These are phyloP conservation scores for Drusus annulatus DNA, from an alignment of 1,140 invertebrate species.

Conservation along the genomic window DNA sequence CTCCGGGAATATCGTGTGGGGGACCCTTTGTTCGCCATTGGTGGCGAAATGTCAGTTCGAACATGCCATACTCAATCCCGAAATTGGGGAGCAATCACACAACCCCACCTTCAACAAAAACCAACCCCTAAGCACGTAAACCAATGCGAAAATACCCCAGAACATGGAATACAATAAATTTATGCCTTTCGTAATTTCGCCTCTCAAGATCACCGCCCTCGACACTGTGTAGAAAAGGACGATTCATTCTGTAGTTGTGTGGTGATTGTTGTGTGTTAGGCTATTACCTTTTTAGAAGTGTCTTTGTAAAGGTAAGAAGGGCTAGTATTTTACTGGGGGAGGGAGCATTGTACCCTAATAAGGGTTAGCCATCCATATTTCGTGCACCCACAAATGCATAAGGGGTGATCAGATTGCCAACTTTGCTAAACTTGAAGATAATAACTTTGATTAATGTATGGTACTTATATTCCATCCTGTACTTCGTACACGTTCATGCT, in stretches of 20 bases:
- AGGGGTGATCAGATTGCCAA: too few relatives aligned
- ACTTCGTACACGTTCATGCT: too few relatives aligned
- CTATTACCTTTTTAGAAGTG: too few relatives aligned
- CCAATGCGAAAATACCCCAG: neutral
- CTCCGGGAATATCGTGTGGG: neutral
- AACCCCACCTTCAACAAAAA: neutral
- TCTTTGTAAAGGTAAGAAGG: too few relatives aligned
- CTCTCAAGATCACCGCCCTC: neutral
- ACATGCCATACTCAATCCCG: constrained; percentile 9
- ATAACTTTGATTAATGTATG: too few relatives aligned
- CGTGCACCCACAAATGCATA: too few relatives aligned
- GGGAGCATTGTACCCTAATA: too few relatives aligned
- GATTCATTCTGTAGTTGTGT: neutral
- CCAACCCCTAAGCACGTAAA: neutral
- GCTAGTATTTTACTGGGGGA: too few relatives aligned
- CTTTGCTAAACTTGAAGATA: too few relatives aligned
- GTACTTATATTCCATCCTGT: too few relatives aligned
- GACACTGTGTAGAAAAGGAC: neutral
- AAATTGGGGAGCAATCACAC: neutral
- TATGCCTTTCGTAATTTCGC: neutral
- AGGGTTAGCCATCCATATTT: too few relatives aligned
- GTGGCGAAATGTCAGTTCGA: constrained; percentile 23
- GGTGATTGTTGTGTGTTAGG: too few relatives aligned
- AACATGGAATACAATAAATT: neutral
- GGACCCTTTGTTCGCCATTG: constrained; percentile 18